phyloP scores from a whole-genome alignment of 92 coral and sea anemone genomes.

The Heliopora coerulea region DNA sequence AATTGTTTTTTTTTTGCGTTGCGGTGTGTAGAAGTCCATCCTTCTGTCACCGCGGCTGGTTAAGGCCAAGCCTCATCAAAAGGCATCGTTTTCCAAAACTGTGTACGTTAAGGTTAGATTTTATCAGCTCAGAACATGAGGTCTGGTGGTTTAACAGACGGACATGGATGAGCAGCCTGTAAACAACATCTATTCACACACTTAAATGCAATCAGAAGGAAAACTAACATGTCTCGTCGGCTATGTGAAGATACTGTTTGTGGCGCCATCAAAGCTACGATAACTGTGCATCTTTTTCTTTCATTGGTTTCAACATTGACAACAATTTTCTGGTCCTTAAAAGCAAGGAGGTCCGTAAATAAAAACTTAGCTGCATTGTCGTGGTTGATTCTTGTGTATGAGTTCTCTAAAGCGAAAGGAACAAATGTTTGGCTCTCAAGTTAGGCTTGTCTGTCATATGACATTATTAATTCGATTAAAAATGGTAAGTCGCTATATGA shows the following conservation, averaged over 20 bases:
- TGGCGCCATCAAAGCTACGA: constrained; percentile 7
- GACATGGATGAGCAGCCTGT: background rate
- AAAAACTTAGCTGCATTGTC: too few relatives aligned
- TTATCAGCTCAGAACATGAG: constrained; percentile 9
- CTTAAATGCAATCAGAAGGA: constrained; percentile 8
- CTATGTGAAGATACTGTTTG: too few relatives aligned
- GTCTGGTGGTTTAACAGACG: background rate
- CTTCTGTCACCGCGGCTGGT: constrained; percentile 26
- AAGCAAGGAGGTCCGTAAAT: too few relatives aligned
- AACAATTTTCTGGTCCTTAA: background rate
- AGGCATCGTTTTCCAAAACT: constrained; percentile 11
- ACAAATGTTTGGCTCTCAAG: too few relatives aligned
- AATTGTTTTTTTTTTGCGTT: background rate
- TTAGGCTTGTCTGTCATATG: too few relatives aligned
- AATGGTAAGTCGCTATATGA: too few relatives aligned
- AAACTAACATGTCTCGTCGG: background rate
- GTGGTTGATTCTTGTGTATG: too few relatives aligned
- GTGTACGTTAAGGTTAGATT: background rate
- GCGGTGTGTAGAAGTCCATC: background rate
- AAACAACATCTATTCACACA: background rate
- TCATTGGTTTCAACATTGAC: background rate
- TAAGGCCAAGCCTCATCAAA: background rate
- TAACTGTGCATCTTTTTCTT: background rate
- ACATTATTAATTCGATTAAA: too few relatives aligned
- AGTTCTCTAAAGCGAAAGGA: too few relatives aligned